A percentile compares a stretch with the other conserved stretches of the same genome.
Conservation (phyloP, 2,113 vertebrate species). For the Microcebus lehilahytsara region DNA sequence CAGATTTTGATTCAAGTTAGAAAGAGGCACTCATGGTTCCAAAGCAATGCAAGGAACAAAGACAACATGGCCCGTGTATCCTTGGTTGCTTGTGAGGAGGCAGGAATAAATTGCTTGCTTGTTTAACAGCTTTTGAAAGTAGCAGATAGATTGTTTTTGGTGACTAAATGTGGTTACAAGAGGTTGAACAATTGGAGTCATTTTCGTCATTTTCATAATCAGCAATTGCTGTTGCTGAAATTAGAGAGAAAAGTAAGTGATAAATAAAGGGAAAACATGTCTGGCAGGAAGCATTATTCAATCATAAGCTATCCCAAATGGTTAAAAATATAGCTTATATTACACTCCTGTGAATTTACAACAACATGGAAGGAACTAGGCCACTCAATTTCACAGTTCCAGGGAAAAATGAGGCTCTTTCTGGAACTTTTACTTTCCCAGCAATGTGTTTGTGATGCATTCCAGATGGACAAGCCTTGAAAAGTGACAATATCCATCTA, state of each 20-base stretch:
- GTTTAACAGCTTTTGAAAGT: constrained; percentile 61
- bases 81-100: constrained; percentile 23
- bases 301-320: constrained; percentile 64
- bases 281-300: constrained; percentile 69
- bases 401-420: constrained; percentile 56
- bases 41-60: constrained; percentile 34
- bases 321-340: constrained; percentile 71
- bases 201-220: constrained; percentile 70
- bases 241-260: constrained; percentile 64
- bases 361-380: constrained; percentile 63
- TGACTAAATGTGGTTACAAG: constrained; percentile 53
- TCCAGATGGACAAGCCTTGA: constrained; percentile 74
- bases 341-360: constrained; percentile 70
- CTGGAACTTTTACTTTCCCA: constrained; percentile 67
- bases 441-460: constrained; percentile 70
- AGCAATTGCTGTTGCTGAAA: constrained; percentile 62
- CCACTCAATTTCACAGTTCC: constrained; percentile 72
- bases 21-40: constrained; percentile 37
- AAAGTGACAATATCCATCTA: constrained; percentile 72
- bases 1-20: constrained; percentile 47
- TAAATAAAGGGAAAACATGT: constrained; percentile 57
- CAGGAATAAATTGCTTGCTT: constrained; percentile 54
- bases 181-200: constrained; percentile 57
- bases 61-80: neutral
- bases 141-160: constrained; percentile 60